phyloP scores from a whole-genome alignment of 2,797 vertebrate genomes.

The Furcifer pardalis region DNA sequence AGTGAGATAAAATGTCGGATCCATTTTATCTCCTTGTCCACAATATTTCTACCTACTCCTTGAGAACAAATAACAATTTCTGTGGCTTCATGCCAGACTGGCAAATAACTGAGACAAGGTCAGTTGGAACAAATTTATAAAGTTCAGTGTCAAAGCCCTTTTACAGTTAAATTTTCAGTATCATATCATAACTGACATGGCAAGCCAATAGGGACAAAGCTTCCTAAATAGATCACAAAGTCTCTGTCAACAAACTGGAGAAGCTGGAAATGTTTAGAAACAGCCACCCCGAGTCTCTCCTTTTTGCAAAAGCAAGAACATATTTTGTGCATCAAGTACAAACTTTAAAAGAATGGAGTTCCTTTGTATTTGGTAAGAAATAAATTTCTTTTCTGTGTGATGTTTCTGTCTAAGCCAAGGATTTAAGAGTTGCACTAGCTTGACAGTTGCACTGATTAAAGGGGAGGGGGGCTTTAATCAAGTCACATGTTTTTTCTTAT shows the following conservation, averaged over 20 bases:
- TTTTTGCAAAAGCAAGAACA: constrained; percentile 42
- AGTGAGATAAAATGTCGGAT: constrained; percentile 57
- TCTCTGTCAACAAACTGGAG: constrained; percentile 70
- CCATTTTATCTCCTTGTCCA: constrained; percentile 46
- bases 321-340: constrained; percentile 48
- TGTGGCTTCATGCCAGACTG: constrained; percentile 57
- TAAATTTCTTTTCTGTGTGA: constrained; percentile 66
- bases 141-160: constrained; percentile 63
- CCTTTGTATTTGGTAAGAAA: constrained; percentile 58
- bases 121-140: constrained; percentile 71
- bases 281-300: constrained; percentile 36
- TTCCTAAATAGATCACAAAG: constrained; percentile 66
- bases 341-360: constrained; percentile 55
- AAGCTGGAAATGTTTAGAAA: constrained; percentile 71
- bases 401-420: constrained; percentile 68
- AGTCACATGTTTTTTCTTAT: constrained; percentile 32
- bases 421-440: constrained; percentile 61
- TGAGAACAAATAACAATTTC: constrained; percentile 63
- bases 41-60: constrained; percentile 50
- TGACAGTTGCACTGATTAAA: constrained; percentile 69
- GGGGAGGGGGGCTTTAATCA: constrained; percentile 59
- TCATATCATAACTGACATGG: constrained; percentile 55
- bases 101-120: constrained; percentile 72
- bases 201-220: constrained; percentile 50
- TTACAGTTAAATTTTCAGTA: constrained; percentile 65